Base-by-base conservation (phyloP, 2,113 vertebrate genomes). In the Psittacula cyanocephala region DNA sequence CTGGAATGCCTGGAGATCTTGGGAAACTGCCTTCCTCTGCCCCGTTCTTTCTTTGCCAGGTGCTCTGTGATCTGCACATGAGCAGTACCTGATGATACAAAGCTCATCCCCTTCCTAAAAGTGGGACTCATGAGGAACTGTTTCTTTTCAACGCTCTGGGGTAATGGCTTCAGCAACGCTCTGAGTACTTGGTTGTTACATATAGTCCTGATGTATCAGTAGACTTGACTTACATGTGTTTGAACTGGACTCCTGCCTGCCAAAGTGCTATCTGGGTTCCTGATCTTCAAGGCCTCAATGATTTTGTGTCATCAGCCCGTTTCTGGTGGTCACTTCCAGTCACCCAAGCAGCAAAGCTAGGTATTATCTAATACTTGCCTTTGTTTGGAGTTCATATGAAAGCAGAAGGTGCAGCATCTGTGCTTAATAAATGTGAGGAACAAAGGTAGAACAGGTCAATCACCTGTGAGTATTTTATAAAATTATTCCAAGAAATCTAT, bases 141-240 rank as follows among this genome's bases (percentile, higher is more conserved):
- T 19, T 87, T 70, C 28, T 87, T 35, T 70, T 46, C 55, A 70
- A 6, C 18, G 9, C 3, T 37, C 37, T 29, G 13, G 29, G 35
- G 23, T 28, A 86, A 70, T 3, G 5, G 18, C 31, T 86, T 70
- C 47, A 87, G 20, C 55, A 81, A 87, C 16, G 7, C 27, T 11
- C 28, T 39, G 20, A 33, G 0, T 39, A 27, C n/a, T 28, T 18
- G 13, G 13, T 13, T 6, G 0, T 13, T 68, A 7, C 57, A 5
- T 25, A 27, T n/a, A 5, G 46, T 29, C 29, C 20, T 41, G 37
- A 52, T 39, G 5, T 23, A 15, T 63, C 62, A 25, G 7, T 2
- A 9, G 31, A 8, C 13, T 57, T 64, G 41, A 80, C n/a, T 47
- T 76, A 19, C 11, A 13, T 11, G 9, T 39, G 19, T 14, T n/a